These are phyloP conservation scores for Oithona nana DNA, from an alignment of 2,888 invertebrate genomes.

Conservation along the genomic window DNA sequence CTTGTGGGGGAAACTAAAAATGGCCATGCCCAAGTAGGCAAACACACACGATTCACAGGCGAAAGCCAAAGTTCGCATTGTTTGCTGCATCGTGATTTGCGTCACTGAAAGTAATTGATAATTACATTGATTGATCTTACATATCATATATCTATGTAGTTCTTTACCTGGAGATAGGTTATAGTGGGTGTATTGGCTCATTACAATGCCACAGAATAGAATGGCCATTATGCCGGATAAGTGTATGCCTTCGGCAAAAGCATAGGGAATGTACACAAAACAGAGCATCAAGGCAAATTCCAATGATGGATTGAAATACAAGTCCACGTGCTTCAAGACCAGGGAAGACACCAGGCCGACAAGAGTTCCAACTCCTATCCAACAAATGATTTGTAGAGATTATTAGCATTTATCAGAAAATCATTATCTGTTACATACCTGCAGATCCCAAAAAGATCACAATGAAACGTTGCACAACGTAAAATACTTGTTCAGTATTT, in stretches of 20 bases:
- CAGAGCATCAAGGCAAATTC: conserved; percentile 98
- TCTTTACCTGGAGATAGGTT: conserved; percentile 58
- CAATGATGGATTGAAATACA: conserved; percentile 87
- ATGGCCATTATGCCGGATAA: conserved; percentile 97
- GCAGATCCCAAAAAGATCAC: conserved; percentile 97
- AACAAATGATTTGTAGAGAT: neutral
- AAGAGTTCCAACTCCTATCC: conserved; percentile 80
- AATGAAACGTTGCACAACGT: conserved; percentile 69
- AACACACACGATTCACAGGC: conserved; percentile 73
- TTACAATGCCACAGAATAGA: conserved; percentile 92
- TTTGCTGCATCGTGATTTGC: conserved; percentile 98
- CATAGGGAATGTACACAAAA: conserved; percentile 95
- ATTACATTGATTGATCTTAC: neutral
- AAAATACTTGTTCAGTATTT: conserved; percentile 56
- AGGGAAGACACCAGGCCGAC: conserved; percentile 85
- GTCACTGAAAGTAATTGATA: conserved; percentile 39
- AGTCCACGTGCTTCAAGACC: conserved; percentile 36
- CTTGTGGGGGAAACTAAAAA: conserved; percentile 82
- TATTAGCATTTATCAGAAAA: neutral
- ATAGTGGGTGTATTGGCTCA: conserved; percentile 98
- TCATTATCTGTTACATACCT: too few species aligned
- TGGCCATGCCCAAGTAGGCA: conserved; percentile 83
- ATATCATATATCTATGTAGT: neutral
- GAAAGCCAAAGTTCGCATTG: conserved; percentile 88
- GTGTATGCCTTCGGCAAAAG: conserved; percentile 87